Conservation (phyloP, 2,888 invertebrate genomes). For the Phengaris arion region DNA sequence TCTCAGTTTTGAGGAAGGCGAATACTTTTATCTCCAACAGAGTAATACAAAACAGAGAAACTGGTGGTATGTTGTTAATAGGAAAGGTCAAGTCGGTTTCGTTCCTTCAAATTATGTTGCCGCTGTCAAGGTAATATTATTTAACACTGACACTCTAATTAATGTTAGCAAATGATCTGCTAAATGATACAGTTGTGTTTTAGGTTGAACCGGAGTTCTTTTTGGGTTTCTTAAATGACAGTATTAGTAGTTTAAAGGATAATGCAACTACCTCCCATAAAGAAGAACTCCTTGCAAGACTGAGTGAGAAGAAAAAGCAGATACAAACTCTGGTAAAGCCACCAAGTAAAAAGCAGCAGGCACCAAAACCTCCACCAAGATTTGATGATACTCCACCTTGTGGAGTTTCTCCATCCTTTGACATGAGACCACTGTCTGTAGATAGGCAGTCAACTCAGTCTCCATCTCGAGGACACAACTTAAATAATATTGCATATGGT, state of each 20-base stretch:
- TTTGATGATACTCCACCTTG: slow-evolving; percentile 71
- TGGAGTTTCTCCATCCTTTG: slow-evolving; percentile 72
- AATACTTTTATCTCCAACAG: slow-evolving; percentile 89
- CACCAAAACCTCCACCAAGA: slow-evolving; percentile 69
- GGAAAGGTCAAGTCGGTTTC: slow-evolving; percentile 89
- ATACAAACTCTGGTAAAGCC: slow-evolving; percentile 68
- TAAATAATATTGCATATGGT: slow-evolving; percentile 52
- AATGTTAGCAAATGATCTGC: background rate
- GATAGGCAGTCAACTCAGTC: slow-evolving; percentile 58
- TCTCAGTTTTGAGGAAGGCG: slow-evolving; percentile 88
- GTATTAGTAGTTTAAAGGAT: slow-evolving; percentile 80
- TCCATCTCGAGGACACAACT: slow-evolving; percentile 52
- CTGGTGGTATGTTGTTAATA: slow-evolving; percentile 94
- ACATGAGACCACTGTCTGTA: slow-evolving; percentile 66
- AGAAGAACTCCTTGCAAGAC: slow-evolving; percentile 81
- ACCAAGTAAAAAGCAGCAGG: slow-evolving; percentile 59
- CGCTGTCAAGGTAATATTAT: slow-evolving; percentile 82
- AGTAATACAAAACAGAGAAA: slow-evolving; percentile 88
- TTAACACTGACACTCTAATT: background rate
- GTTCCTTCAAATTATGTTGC: slow-evolving; percentile 93
- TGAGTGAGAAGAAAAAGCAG: slow-evolving; percentile 83
- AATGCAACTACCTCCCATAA: slow-evolving; percentile 69
- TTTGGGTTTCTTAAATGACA: slow-evolving; percentile 85
- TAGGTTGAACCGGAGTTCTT: slow-evolving; percentile 86
- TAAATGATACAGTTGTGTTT: slow-evolving; percentile 24